Conservation (phyloP, 2,113 vertebrate genomes). For the Tupaia chinensis region DNA sequence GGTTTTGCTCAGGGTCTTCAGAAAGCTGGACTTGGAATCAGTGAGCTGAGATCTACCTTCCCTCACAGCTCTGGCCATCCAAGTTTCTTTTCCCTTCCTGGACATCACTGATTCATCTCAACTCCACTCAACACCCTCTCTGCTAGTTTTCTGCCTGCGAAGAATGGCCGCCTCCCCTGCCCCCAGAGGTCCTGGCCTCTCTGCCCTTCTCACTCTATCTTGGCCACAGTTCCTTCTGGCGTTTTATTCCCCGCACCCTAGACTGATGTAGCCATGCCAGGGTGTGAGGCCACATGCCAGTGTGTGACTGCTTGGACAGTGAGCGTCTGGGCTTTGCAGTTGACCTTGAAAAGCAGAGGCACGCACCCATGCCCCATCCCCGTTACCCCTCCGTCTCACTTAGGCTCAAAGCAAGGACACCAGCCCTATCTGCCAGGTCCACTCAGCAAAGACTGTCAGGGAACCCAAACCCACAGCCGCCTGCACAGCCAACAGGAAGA, state of each 20-base stretch:
- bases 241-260: slow-evolving; percentile 20
- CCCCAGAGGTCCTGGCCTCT: background rate
- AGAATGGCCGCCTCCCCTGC: background rate
- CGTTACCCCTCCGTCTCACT: background rate
- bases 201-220: background rate
- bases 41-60: background rate
- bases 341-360: background rate
- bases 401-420: background rate
- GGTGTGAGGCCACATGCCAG: background rate
- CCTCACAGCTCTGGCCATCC: background rate
- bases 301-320: background rate
- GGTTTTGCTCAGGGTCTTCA: background rate
- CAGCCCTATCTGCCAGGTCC: background rate
- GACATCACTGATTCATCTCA: background rate
- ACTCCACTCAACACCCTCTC: background rate
- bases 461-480: background rate
- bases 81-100: background rate
- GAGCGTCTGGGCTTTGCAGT: background rate
- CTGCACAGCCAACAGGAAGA: background rate
- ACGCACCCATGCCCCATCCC: too few species aligned
- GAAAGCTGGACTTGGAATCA: background rate
- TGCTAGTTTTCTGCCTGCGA: background rate
- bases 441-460: too few species aligned
- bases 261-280: background rate
- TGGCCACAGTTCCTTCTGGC: background rate